Conservation (phyloP, 2,888 invertebrate species). For the Steinernema hermaphroditum region DNA sequence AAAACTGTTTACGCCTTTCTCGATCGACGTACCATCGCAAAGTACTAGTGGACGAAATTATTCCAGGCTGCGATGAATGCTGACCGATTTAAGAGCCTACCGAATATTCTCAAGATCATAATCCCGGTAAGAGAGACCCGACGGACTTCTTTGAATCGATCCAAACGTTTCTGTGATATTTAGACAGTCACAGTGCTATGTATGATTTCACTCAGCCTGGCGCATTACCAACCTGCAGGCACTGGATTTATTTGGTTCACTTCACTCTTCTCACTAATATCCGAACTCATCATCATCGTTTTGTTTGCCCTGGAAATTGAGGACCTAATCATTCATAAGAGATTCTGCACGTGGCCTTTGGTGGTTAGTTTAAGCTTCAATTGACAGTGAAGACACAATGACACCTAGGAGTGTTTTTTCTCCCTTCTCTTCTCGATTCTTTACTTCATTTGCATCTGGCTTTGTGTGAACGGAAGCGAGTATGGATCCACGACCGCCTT, state of each 20-base stretch:
- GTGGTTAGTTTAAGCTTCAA: conserved; percentile 29
- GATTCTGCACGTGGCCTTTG: conserved; percentile 38
- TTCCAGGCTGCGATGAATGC: conserved; percentile 18
- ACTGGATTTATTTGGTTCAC: conserved; percentile 42
- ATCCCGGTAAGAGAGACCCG: conserved; percentile 28
- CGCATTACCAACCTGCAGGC: conserved; percentile 35
- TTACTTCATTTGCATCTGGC: conserved; percentile 41
- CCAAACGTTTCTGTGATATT: not conserved
- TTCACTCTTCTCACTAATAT: conserved; percentile 35
- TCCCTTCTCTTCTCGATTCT: conserved; percentile 40
- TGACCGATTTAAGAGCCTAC: conserved; percentile 26
- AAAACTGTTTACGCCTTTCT: conserved; percentile 16
- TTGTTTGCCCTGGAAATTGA: conserved; percentile 41
- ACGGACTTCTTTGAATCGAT: too few relatives aligned
- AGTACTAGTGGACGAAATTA: not conserved
- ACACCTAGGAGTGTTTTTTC: conserved; percentile 39
- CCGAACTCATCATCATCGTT: conserved; percentile 33
- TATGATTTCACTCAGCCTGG: conserved; percentile 25
- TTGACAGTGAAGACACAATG: too few relatives aligned
- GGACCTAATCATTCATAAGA: conserved; percentile 30
- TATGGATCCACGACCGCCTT: conserved; percentile 29
- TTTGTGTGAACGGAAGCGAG: conserved; percentile 35
- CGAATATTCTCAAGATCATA: conserved; percentile 30
- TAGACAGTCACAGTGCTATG: conserved; percentile 29
- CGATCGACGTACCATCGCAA: not conserved